phyloP scores from a whole-genome alignment of 2,113 vertebrate genomes.

The Sorex araneus region DNA sequence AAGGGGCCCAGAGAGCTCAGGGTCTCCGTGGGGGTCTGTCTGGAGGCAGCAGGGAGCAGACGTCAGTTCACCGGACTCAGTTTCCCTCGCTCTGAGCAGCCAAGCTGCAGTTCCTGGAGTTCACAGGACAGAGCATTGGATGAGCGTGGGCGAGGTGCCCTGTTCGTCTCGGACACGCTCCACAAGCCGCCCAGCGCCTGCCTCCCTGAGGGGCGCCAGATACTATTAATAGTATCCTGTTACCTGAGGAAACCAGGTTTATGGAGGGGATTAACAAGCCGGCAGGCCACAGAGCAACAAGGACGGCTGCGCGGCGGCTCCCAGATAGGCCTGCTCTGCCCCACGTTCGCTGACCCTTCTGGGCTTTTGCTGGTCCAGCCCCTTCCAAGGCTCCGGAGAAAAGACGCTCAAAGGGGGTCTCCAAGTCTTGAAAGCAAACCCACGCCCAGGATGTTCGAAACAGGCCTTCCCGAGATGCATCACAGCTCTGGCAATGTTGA shows the following conservation, averaged over 20 bases:
- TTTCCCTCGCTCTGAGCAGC: conserved; percentile 45
- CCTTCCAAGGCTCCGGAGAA: not conserved
- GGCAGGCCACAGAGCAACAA: not conserved
- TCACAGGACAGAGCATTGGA: not conserved
- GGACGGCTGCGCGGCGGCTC: not conserved
- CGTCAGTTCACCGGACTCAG: not conserved
- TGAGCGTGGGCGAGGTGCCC: not conserved
- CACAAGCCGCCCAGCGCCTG: not conserved
- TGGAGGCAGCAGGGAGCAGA: not conserved
- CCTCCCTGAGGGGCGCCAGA: not conserved
- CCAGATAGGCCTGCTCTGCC: not conserved
- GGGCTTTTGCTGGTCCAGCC: not conserved
- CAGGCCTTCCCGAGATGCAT: not conserved
- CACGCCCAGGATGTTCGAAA: not conserved
- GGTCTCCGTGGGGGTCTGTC: not conserved
- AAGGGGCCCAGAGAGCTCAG: not conserved
- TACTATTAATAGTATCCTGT: not conserved
- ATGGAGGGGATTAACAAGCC: not conserved
- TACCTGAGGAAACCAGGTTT: not conserved
- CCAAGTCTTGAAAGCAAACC: no score
- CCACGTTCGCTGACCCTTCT: not conserved
- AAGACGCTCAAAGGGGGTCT: not conserved
- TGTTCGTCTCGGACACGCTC: not conserved
- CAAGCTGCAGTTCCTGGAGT: not conserved
- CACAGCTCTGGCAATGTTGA: no score